phyloP scores from a whole-genome alignment of 2,888 invertebrate genomes.

The Plagodis pulveraria region DNA sequence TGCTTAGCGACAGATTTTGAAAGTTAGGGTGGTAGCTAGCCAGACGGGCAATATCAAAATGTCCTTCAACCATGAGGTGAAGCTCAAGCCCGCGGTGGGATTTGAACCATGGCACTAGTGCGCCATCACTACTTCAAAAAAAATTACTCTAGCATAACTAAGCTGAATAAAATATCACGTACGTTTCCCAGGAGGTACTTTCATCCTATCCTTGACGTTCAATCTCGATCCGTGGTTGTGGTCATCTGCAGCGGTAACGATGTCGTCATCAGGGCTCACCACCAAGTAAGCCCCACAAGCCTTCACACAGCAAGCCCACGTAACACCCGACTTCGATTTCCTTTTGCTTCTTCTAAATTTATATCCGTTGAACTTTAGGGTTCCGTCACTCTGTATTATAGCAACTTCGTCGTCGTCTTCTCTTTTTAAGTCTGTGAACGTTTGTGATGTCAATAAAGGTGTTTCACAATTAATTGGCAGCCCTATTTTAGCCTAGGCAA shows the following conservation, averaged over 20 bases:
- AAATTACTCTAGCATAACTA: neutral
- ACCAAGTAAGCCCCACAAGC: constrained; percentile 35
- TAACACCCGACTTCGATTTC: constrained; percentile 27
- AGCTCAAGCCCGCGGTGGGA: too few species aligned
- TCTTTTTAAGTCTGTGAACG: constrained; percentile 5
- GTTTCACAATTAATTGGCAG: neutral
- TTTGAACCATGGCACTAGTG: too few species aligned
- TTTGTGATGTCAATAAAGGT: constrained; percentile 4
- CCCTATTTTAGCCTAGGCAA: too few species aligned
- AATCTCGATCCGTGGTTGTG: constrained; percentile 32
- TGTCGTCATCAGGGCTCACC: constrained; percentile 33
- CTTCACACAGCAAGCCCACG: constrained; percentile 31
- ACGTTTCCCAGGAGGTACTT: constrained; percentile 32
- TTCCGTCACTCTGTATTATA: constrained; percentile 33
- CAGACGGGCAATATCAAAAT: too few species aligned
- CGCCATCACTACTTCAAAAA: too few species aligned
- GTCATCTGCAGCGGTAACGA: constrained; percentile 31
- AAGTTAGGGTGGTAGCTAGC: too few species aligned
- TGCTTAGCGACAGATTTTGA: too few species aligned
- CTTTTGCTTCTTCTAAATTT: constrained; percentile 27
- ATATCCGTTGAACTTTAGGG: constrained; percentile 34
- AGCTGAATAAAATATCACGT: constrained; percentile 6
- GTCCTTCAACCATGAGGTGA: too few species aligned
- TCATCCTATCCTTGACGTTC: constrained; percentile 30
- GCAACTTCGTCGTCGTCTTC: constrained; percentile 27